Evolutionary conservation across 2,797 vertebrate genomes (phyloP).

Genomic region (Haliaeetus vocifer): DNA sequence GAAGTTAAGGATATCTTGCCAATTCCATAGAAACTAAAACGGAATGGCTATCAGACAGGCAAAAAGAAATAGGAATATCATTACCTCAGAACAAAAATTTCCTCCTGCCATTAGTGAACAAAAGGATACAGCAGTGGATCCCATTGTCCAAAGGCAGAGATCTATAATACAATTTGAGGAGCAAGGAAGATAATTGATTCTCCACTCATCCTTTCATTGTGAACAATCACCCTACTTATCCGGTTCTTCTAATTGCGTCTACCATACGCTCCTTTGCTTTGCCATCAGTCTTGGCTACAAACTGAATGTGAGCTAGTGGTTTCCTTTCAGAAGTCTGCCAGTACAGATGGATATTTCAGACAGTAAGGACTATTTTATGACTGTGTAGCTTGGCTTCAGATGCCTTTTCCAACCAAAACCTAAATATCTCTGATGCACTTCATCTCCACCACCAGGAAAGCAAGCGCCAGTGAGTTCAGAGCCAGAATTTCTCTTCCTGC

Average conservation of each 20-base stretch:
- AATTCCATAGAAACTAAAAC: neutral
- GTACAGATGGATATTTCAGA: neutral
- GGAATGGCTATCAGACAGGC: neutral
- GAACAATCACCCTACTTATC: neutral
- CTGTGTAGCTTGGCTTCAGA: neutral
- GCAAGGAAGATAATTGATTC: neutral
- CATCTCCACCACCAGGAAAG: neutral
- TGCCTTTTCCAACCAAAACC: neutral
- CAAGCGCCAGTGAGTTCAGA: neutral
- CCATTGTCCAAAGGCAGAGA: neutral
- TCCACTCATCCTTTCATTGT: neutral
- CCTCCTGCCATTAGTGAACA: neutral
- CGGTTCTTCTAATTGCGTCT: neutral
- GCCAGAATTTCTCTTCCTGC: neutral
- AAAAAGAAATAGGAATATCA: neutral
- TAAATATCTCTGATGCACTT: neutral
- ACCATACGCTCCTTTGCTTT: neutral
- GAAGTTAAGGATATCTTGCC: neutral
- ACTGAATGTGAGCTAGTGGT: neutral
- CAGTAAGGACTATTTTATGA: neutral
- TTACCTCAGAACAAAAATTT: neutral
- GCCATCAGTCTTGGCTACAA: neutral
- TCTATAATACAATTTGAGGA: neutral
- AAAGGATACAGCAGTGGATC: neutral
- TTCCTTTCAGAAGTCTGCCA: neutral